Percentiles rank a stretch among this genome's conserved stretches.
phyloP scores from a whole-genome alignment of 2,797 vertebrate genomes.

The Sebastes melanostomus region DNA sequence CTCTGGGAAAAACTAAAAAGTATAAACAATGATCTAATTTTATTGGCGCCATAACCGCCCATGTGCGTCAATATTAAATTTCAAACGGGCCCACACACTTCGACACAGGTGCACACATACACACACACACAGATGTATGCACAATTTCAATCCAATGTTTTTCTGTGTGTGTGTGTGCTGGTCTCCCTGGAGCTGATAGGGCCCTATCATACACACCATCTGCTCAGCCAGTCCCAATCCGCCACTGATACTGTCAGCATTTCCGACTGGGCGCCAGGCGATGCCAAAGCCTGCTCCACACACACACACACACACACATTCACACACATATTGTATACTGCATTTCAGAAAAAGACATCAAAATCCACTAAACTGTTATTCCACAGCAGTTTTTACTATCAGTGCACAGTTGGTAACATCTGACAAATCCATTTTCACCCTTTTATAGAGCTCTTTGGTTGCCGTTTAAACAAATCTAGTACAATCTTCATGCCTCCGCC shows the following conservation, averaged over 20 bases:
- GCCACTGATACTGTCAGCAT: constrained; percentile 50
- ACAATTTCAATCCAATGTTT: background rate
- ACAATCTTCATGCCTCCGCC: background rate
- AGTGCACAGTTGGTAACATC: constrained; percentile 4
- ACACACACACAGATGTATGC: background rate
- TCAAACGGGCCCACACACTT: background rate
- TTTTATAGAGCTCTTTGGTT: constrained; percentile 13
- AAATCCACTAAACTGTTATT: background rate
- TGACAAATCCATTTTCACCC: constrained; percentile 38
- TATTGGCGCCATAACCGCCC: background rate
- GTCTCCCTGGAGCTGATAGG: constrained; percentile 39
- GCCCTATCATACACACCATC: constrained; percentile 64
- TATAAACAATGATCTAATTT: background rate
- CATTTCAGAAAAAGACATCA: constrained; percentile 12
- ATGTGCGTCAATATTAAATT: background rate
- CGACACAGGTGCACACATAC: background rate
- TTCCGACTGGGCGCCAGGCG: constrained; percentile 27
- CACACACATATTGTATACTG: background rate
- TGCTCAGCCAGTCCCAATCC: constrained; percentile 52
- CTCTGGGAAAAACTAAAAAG: background rate
- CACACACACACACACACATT: background rate
- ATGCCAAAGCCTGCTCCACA: constrained; percentile 14
- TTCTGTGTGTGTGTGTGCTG: background rate
- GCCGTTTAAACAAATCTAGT: constrained; percentile 17
- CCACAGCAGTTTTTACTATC: background rate